These are phyloP conservation scores for Apamea anceps DNA, from an alignment of 2,888 invertebrate species.

Conservation along the genomic window DNA sequence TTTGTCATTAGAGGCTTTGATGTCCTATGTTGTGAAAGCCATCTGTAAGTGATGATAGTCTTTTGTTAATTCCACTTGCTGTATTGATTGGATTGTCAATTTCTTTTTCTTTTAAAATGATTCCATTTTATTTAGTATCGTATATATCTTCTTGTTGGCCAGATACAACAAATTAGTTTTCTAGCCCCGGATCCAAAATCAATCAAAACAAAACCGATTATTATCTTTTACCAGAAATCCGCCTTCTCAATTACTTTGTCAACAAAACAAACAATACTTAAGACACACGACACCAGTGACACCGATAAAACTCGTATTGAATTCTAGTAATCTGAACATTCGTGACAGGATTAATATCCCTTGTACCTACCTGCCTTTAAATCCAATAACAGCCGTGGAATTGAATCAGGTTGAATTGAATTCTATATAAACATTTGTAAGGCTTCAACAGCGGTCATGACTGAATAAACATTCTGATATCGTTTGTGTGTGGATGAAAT, in stretches of 20 bases:
- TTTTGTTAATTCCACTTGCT: constrained; percentile 7
- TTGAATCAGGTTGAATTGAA: constrained; percentile 66
- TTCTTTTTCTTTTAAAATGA: not conserved
- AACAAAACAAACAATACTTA: constrained; percentile 42
- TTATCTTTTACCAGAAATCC: not conserved
- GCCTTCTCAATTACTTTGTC: constrained; percentile 6
- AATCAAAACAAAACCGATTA: constrained; percentile 29
- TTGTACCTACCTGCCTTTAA: constrained; percentile 61
- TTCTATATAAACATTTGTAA: constrained; percentile 71
- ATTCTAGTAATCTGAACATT: constrained; percentile 57
- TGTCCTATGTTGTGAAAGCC: not conserved
- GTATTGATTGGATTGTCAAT: not conserved
- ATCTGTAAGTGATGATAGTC: constrained; percentile 13
- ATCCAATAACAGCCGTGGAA: constrained; percentile 73
- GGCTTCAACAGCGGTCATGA: constrained; percentile 64
- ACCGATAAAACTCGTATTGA: constrained; percentile 56
- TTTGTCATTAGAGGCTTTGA: constrained; percentile 4
- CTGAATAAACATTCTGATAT: constrained; percentile 54
- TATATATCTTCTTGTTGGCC: not conserved
- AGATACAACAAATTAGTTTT: not conserved
- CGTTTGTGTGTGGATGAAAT: constrained; percentile 52
- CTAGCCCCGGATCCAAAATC: not conserved
- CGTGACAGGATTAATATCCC: constrained; percentile 58
- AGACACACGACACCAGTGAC: constrained; percentile 47
- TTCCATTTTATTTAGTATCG: not conserved